Conservation (phyloP, 2,888 invertebrate genomes). For the Leucoma salicis region DNA sequence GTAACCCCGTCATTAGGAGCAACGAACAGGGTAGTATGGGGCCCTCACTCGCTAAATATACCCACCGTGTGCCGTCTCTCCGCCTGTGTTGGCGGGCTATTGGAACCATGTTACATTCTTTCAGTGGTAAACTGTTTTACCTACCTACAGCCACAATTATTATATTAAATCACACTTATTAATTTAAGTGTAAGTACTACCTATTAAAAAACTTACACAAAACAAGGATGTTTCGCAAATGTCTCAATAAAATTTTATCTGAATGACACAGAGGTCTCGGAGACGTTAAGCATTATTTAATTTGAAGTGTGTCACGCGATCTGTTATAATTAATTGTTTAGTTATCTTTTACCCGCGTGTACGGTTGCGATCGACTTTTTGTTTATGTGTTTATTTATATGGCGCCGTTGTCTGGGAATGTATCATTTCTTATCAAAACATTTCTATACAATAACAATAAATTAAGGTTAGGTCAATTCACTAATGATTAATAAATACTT, state of each 20-base stretch:
- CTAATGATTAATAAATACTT: constrained; percentile 40
- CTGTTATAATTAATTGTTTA: constrained; percentile 1
- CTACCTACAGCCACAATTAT: too few relatives aligned
- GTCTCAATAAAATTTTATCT: constrained; percentile 2
- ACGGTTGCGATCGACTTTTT: constrained; percentile 5
- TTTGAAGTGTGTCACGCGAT: constrained; percentile 4
- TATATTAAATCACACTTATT: too few relatives aligned
- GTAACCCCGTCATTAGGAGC: too few relatives aligned
- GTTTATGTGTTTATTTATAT: constrained; percentile 5
- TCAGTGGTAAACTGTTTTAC: too few relatives aligned
- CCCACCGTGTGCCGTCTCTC: too few relatives aligned
- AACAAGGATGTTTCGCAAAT: constrained; percentile 4
- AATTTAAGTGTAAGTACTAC: too few relatives aligned
- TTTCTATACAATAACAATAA: constrained; percentile 50
- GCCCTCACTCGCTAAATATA: too few relatives aligned
- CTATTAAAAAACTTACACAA: too few relatives aligned
- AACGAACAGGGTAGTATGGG: too few relatives aligned
- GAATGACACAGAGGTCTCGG: background rate
- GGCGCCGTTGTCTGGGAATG: constrained; percentile 8
- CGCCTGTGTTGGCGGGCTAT: too few relatives aligned
- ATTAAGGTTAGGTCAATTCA: constrained; percentile 56
- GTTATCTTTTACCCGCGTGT: background rate
- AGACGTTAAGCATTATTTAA: background rate
- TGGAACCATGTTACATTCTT: too few relatives aligned
- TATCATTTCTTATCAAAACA: constrained; percentile 37